Base-by-base conservation (phyloP, 1,140 invertebrate species). In the Drosophila ananassae region DNA sequence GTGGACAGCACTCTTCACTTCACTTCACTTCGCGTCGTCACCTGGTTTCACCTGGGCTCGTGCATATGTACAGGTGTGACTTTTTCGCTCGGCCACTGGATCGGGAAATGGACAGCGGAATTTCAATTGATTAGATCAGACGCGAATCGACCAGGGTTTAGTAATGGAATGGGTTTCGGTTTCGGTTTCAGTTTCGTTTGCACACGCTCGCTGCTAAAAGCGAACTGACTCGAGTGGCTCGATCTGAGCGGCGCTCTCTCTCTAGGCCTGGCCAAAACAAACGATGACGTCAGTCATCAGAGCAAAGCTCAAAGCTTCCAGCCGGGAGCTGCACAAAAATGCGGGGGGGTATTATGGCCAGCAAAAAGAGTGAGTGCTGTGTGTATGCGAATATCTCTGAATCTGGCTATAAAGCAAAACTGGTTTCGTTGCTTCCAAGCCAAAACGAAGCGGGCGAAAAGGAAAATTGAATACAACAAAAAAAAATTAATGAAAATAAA, bases 381-480 rank as follows among this genome's bases (percentile, higher is more conserved):
- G 28, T 67, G 78, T 73, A 68, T 74, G 78, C 74, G 61, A 73
- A 76, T 60, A 74, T 74, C 60, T 80, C 55, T 66, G 71, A 73
- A 83, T 83, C 80, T 83, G 80, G 72, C 75, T 81, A 62, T 64
- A 77, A 59, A 56, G 61, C 48, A 64, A 87, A 87, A 87, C 82
- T 79, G 82, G 82, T 87, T 87, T 87, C 37, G 48, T 41, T 34
- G 54, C 52, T 74, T 66, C 61, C 77, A 63, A 80, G 77, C 73
- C 63, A 59, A 66, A 87, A 77, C 80, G 82, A 87, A 83, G 64
- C 74, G 66, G 69, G 74, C 64, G 74, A 87, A 89, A 87, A 82
- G 74, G 78, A 87, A 85, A 85, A 87, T 85, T 81, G 74, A 87
- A 84, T 75, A 79, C 79, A 83, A 47, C 44, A 47, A 47, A 83